Evolutionary conservation across 1,140 invertebrate genomes (phyloP).

Genomic region (Pararge aegeria): DNA sequence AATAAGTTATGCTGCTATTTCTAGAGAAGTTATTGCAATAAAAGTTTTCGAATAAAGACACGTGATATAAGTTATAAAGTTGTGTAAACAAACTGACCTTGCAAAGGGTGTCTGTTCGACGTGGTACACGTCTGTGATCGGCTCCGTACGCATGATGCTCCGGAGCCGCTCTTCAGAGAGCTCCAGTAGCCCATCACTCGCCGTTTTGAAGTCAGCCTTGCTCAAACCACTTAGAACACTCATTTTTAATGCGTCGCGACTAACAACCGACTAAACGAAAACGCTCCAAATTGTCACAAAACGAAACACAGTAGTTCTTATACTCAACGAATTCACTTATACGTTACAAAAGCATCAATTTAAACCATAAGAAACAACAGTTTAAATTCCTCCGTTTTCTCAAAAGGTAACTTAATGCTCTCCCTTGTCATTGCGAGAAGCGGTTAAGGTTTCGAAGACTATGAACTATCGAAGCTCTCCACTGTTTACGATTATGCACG

Average conservation of each 20-base stretch:
- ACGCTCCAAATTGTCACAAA: constrained; percentile 64
- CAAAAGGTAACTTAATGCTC: constrained; percentile 76
- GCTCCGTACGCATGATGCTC: constrained; percentile 81
- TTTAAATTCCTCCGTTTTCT: constrained; percentile 77
- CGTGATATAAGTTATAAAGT: constrained; percentile 10
- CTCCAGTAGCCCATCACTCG: constrained; percentile 83
- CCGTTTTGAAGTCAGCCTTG: constrained; percentile 75
- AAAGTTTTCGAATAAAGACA: constrained; percentile 12
- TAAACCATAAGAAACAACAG: constrained; percentile 75
- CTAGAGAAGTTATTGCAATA: background rate
- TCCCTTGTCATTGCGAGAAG: constrained; percentile 78
- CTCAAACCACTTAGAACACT: constrained; percentile 75
- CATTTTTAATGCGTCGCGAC: constrained; percentile 78
- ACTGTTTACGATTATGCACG: constrained; percentile 55
- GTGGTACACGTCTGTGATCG: constrained; percentile 84
- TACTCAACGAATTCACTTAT: constrained; percentile 72
- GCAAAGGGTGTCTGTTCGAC: constrained; percentile 86
- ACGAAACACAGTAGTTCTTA: constrained; percentile 73
- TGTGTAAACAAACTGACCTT: constrained; percentile 74
- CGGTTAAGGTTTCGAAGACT: constrained; percentile 64
- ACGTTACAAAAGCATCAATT: constrained; percentile 59
- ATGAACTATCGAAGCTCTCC: constrained; percentile 43
- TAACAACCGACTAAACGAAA: constrained; percentile 60
- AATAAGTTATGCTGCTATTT: no score
- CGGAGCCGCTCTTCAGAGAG: constrained; percentile 81